Evolutionary conservation across 2,888 invertebrate species (phyloP), one percentile per base, ranked within the genome.

Genomic region (Drosophila koepferae): DNA sequence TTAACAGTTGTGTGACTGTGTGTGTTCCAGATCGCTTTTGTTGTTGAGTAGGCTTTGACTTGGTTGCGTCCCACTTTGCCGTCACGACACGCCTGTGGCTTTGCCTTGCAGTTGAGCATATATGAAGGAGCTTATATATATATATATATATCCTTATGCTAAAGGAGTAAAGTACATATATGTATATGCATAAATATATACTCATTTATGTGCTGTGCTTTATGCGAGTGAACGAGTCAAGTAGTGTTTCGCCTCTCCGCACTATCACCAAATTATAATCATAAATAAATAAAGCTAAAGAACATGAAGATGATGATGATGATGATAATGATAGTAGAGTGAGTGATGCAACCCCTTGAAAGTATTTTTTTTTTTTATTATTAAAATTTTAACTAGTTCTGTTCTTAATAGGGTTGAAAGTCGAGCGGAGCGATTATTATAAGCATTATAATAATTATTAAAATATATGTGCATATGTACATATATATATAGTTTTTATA

Each of bases 41-140:
- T 69, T 84, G 70, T 69, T 56, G 74, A 67, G 63, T 63, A 74
- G 67, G 84, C 89, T 81, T 90, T 89, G 89, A 89, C 89, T 89
- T 74, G 90, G 87, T 89, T 78, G 71, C 87, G 66, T 85, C 89
- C 89, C 87, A 89, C 82, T 89, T 82, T 80, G 80, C 72, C 82
- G 63, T 72, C 69, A 61, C 60, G 63, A 73, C 70, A 66, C 79
- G 73, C 78, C 77, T 70, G 63, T 68, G 49, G 46, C 66, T 40
- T 41, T 41, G 41, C 40, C 41, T 8, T 55, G 34, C 14, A 40
- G 31, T 44, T 18, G 9, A n/a, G 38, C 6, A 20, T 55, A 36
- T 55, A 23, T 43, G 48, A 53, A 68, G 53, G 43, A 55, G 59
- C 55, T 38, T 55, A 46, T 65, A 28, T 28, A 28, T 5, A 28